Conservation (phyloP, 2,888 invertebrate species). For the Caenorhabditis afra region DNA sequence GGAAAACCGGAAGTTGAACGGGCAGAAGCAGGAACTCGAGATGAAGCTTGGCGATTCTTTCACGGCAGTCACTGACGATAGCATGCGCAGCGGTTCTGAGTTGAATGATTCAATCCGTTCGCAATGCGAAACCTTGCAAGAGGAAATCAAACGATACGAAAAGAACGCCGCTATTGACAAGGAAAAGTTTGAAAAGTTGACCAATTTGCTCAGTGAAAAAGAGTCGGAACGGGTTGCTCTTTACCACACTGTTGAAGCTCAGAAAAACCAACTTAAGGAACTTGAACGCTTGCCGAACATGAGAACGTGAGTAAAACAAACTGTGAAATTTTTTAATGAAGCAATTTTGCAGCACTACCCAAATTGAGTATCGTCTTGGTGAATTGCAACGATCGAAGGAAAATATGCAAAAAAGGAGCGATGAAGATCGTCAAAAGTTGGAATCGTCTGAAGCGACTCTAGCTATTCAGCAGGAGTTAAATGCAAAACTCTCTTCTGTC, state of each 20-base stretch:
- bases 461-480: not conserved
- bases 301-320: constrained; percentile 9
- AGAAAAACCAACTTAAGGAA: not conserved
- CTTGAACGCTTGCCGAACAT: not conserved
- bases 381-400: constrained; percentile 13
- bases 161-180: too few species aligned
- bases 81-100: constrained; percentile 4
- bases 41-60: not conserved
- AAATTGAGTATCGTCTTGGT: not conserved
- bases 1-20: constrained; percentile 1
- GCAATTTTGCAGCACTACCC: not conserved
- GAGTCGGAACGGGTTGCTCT: constrained; percentile 17
- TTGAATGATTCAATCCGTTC: not conserved
- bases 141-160: too few species aligned
- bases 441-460: not conserved
- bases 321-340: not conserved
- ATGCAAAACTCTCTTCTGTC: not conserved
- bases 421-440: constrained; percentile 16
- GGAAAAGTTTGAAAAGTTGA: not conserved
- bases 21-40: constrained; percentile 5
- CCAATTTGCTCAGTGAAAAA: constrained; percentile 1
- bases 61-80: constrained; percentile 1
- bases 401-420: not conserved
- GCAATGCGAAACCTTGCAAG: not conserved
- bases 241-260: constrained; percentile 4